Evolutionary conservation across 2,113 vertebrate genomes (phyloP).

Genomic region (Oncorhynchus nerka): DNA sequence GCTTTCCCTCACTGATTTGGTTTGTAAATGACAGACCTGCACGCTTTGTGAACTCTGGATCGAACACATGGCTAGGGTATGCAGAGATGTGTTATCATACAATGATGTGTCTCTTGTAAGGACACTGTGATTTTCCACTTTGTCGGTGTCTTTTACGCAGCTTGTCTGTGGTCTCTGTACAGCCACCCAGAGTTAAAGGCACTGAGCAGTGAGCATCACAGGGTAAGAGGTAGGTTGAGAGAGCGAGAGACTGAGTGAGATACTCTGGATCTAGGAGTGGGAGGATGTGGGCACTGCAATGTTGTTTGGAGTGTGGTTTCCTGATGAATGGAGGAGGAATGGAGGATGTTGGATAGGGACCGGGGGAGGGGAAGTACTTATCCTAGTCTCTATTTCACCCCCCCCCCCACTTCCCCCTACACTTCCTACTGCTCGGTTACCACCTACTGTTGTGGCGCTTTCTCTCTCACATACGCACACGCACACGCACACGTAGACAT

Average conservation of each 20-base stretch:
- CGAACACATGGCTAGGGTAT: not conserved
- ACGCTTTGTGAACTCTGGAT: constrained; percentile 30
- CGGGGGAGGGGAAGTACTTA: constrained; percentile 39
- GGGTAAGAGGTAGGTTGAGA: not conserved
- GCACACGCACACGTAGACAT: constrained; percentile 52
- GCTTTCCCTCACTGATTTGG: constrained; percentile 40
- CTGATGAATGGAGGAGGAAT: constrained; percentile 46
- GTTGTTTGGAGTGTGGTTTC: constrained; percentile 68
- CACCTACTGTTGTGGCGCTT: constrained; percentile 30
- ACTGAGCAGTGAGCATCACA: not conserved
- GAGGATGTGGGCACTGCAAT: constrained; percentile 45
- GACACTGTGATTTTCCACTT: not conserved
- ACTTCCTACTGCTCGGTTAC: constrained; percentile 42
- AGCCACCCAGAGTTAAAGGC: not conserved
- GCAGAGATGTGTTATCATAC: not conserved
- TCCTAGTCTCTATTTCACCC: constrained; percentile 33
- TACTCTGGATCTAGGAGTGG: constrained; percentile 3
- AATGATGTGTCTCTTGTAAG: constrained; percentile 9
- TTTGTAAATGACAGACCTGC: constrained; percentile 46
- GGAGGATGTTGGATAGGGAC: constrained; percentile 24
- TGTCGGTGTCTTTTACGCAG: not conserved
- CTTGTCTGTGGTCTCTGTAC: not conserved
- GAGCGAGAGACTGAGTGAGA: not conserved
- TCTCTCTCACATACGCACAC: constrained; percentile 43
- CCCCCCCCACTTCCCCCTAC: constrained; percentile 37